Evolutionary conservation across 2,797 vertebrate species (phyloP).

Genomic region (Coluber constrictor): DNA sequence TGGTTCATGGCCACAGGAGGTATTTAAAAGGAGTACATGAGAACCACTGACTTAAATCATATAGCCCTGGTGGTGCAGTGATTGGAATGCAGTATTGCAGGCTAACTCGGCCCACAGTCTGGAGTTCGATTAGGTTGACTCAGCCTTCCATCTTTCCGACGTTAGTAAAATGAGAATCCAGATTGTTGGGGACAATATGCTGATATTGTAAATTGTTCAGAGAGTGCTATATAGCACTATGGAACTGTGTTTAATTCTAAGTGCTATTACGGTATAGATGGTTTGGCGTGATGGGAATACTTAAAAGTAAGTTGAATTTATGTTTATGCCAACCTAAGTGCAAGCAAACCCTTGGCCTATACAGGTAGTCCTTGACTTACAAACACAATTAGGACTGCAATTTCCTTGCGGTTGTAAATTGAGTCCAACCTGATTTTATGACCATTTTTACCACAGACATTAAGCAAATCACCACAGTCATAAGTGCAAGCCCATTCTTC

Average conservation of each 20-base stretch:
- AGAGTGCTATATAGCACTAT: not conserved
- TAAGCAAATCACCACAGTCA: not conserved
- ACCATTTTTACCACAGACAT: not conserved
- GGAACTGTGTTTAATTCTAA: not conserved
- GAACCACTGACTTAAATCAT: not conserved
- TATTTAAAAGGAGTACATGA: not conserved
- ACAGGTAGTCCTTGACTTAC: not conserved
- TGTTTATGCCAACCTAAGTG: not conserved
- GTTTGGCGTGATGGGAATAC: not conserved
- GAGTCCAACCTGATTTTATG: not conserved
- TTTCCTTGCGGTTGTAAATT: not conserved
- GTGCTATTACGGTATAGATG: not conserved
- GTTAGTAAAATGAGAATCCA: not conserved
- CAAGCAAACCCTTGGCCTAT: not conserved
- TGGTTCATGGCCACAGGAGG: not conserved
- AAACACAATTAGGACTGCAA: not conserved
- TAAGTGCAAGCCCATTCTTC: not conserved
- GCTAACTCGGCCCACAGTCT: not conserved
- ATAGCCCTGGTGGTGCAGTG: not conserved
- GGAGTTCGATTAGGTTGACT: not conserved
- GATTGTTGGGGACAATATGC: not conserved
- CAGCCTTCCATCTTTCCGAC: not conserved
- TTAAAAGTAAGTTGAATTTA: not conserved
- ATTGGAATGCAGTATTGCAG: not conserved
- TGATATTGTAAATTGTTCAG: not conserved